These are phyloP conservation scores for Scaptomyza polygonia DNA, from an alignment of 2,888 invertebrate genomes.

Conservation along the genomic window DNA sequence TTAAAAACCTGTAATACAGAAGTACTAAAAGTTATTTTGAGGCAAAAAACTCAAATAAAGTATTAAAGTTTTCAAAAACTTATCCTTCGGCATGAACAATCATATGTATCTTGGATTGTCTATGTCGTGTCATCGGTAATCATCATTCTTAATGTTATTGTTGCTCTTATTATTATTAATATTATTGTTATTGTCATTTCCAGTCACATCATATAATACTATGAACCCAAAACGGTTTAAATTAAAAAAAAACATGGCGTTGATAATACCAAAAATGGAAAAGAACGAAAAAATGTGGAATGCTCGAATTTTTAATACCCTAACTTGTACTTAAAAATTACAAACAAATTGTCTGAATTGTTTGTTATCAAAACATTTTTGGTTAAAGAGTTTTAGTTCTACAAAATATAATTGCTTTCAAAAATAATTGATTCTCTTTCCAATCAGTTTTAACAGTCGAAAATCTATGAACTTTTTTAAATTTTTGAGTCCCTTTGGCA, in stretches of 20 bases:
- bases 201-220: slow-evolving; percentile 28
- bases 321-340: neutral
- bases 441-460: no score
- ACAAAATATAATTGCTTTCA: no score
- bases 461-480: neutral
- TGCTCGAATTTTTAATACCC: slow-evolving; percentile 5
- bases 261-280: slow-evolving; percentile 20
- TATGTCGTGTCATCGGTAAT: slow-evolving; percentile 30
- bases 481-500: neutral
- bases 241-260: slow-evolving; percentile 45
- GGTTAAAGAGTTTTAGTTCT: neutral
- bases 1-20: neutral
- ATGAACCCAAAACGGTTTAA: slow-evolving; percentile 6
- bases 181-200: slow-evolving; percentile 31
- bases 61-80: slow-evolving; percentile 16
- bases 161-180: slow-evolving; percentile 28
- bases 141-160: slow-evolving; percentile 9
- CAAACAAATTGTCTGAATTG: neutral
- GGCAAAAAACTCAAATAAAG: neutral
- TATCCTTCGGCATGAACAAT: slow-evolving; percentile 39
- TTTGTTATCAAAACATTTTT: neutral
- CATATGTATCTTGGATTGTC: slow-evolving; percentile 34
- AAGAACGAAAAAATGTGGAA: neutral
- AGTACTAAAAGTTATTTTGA: neutral
- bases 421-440: neutral